A percentile compares a stretch with the other conserved stretches of the same genome.
These are phyloP conservation scores for Nemurella pictetii DNA, from an alignment of 2,888 invertebrate genomes.

Conservation along the genomic window DNA sequence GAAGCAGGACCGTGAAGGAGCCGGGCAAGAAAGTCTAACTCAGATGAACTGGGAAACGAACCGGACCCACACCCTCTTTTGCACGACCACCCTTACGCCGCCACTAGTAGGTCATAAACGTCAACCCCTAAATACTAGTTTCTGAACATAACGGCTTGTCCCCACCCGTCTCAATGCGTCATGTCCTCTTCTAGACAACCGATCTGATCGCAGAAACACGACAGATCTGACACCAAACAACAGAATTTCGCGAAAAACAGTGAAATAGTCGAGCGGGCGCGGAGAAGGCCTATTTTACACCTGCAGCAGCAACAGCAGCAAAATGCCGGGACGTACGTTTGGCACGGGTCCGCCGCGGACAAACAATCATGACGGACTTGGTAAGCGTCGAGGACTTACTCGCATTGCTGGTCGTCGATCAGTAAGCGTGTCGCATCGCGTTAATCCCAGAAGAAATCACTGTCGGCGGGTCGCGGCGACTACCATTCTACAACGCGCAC, in stretches of 20 bases:
- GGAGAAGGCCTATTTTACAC: not conserved
- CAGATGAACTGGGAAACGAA: not conserved
- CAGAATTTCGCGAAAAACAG: not conserved
- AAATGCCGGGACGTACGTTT: not conserved
- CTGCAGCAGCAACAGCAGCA: not conserved
- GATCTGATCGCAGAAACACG: not conserved
- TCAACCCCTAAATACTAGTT: not conserved
- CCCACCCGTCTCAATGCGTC: not conserved
- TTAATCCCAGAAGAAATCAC: conserved; percentile 19
- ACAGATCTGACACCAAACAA: not conserved
- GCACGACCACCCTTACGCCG: not conserved
- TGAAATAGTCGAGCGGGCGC: not conserved
- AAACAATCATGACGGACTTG: not conserved
- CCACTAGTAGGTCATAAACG: not conserved
- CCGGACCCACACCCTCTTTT: not conserved
- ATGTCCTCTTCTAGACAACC: not conserved
- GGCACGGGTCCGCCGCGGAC: too few species aligned
- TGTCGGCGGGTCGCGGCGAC: not conserved
- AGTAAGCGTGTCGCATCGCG: not conserved
- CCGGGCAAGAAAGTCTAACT: not conserved
- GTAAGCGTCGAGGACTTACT: too few species aligned
- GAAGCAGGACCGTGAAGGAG: not conserved
- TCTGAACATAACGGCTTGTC: not conserved
- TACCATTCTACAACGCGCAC: too few species aligned
- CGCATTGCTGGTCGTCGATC: not conserved